phyloP scores from a whole-genome alignment of 1,140 invertebrate species.

The Atta colombica region DNA sequence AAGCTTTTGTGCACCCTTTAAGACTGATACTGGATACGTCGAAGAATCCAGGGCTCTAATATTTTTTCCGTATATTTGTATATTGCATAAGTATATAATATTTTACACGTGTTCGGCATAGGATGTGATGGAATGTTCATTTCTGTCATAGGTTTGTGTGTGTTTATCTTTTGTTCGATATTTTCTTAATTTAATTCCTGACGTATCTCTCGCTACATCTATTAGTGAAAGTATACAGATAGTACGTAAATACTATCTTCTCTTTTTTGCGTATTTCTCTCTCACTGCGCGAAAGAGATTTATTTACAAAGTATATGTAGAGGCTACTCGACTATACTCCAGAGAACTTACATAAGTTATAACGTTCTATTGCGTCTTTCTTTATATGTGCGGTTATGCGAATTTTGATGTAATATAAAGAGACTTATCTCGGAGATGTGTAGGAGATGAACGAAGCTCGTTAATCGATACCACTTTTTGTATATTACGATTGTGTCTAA shows the following conservation, averaged over 20 bases:
- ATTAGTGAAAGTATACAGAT: constrained; percentile 14
- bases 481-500: constrained; percentile 76
- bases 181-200: constrained; percentile 17
- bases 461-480: constrained; percentile 73
- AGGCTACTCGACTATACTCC: constrained; percentile 68
- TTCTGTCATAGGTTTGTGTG: constrained; percentile 7
- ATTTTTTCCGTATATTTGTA: constrained; percentile 58
- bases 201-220: constrained; percentile 23
- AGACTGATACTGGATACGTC: constrained; percentile 52
- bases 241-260: constrained; percentile 26
- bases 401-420: constrained; percentile 70
- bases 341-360: constrained; percentile 69
- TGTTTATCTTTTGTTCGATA: constrained; percentile 29
- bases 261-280: constrained; percentile 60
- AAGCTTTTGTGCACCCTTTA: constrained; percentile 53
- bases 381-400: constrained; percentile 61
- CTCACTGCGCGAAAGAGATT: constrained; percentile 62
- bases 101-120: constrained; percentile 44
- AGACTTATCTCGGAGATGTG: constrained; percentile 60
- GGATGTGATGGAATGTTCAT: constrained; percentile 9
- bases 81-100: constrained; percentile 53
- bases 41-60: constrained; percentile 55
- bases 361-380: constrained; percentile 67
- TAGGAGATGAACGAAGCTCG: constrained; percentile 66
- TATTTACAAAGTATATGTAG: constrained; percentile 70